Evolutionary conservation across 2,797 vertebrate species (phyloP), one percentile per base, ranked within the genome.

Genomic region (Meda fulgida): DNA sequence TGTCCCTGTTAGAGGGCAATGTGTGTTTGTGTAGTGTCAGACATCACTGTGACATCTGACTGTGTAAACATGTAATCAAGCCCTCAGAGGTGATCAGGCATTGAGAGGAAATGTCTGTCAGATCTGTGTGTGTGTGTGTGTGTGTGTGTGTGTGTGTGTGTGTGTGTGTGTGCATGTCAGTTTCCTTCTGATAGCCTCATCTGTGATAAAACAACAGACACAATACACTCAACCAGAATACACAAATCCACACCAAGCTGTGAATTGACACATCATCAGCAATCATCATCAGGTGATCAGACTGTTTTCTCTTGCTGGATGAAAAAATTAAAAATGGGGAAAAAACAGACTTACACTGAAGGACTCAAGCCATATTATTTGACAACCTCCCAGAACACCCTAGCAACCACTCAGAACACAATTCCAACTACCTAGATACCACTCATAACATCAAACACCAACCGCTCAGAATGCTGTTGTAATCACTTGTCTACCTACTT

Each of bases 21-120:
- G 60, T 79, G 77, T 79, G 69, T 72, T 72, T 82, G 69, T 58
- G 23, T 63, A 46, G 38, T 26, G 0, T 83, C 55, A 65, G 78
- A 79, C 78, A 66, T 83, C 70, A 65, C 29, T 51, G 81, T 75
- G 80, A 80, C 78, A 80, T 80, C 78, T 80, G 60, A 19, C 65
- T 69, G 21, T 69, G 78, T 38, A 69, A 80, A 80, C 65, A 46
- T 46, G 26, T 67, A 80, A 80, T 67, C 78, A 66, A 80, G 78
- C 58, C 58, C 26, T 48, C 60, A 48, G 77, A 79, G 60, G 58
- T 79, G 77, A 78, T 78, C 65, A 81, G 63, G 51, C 66, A 21
- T 58, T 58, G 79, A 67, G 14, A 58, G 63, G 78, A 60, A 82
- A 63, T 63, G 69, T 73, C 80, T 82, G 36, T 82, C 69, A 31